Evolutionary conservation across 1,140 invertebrate species (phyloP).

Genomic region (Euglossa dilemma): DNA sequence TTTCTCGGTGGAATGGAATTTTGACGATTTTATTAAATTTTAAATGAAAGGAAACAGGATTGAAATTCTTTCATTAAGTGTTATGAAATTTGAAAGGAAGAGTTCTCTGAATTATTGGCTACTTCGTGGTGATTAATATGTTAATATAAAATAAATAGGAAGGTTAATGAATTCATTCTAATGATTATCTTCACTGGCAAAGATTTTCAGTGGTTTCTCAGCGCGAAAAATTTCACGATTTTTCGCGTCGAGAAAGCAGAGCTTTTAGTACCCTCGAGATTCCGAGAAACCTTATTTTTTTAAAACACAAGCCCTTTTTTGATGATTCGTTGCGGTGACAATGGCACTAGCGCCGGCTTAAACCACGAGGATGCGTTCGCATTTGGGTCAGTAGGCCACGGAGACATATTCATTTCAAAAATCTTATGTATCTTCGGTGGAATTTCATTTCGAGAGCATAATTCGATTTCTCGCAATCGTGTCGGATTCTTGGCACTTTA

Average conservation of each 20-base stretch:
- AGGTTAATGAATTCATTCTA: too few relatives aligned
- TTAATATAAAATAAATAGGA: too few relatives aligned
- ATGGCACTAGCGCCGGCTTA: background rate
- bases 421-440: background rate
- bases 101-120: background rate
- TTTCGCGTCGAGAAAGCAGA: background rate
- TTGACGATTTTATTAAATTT: background rate
- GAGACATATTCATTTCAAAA: slow-evolving; percentile 1
- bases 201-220: background rate
- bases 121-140: background rate
- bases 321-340: background rate
- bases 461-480: background rate
- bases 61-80: too few relatives aligned
- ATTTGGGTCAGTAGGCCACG: slow-evolving; percentile 7
- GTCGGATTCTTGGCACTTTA: background rate
- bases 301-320: background rate
- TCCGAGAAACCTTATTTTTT: background rate
- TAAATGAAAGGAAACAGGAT: background rate
- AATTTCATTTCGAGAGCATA: background rate
- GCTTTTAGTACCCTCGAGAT: background rate
- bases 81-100: background rate
- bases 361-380: background rate
- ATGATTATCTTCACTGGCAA: too few relatives aligned
- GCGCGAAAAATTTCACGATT: background rate
- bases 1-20: background rate